Evolutionary conservation across 2,113 vertebrate genomes (phyloP), one percentile per base, ranked within the genome.

Genomic region (Perognathus longimembris): DNA sequence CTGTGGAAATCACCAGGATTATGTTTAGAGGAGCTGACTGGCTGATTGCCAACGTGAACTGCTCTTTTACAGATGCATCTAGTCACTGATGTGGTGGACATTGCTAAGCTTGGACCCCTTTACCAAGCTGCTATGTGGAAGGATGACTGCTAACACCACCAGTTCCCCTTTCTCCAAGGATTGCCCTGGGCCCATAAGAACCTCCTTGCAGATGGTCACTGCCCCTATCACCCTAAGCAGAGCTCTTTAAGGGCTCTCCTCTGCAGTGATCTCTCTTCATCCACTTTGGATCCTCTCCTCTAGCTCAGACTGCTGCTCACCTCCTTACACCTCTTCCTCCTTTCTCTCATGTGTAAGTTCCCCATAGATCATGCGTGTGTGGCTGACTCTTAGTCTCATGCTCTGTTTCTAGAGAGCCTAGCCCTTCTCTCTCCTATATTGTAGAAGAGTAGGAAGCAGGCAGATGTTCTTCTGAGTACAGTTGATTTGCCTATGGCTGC

Each of bases 31-130:
- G 61, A 66, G 40, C 3, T 40, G 1, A 40, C 17, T 88, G 0
- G 0, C 54, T 0, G 0, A 77, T 40, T 93, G 91, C 38, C 73
- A 88, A 42, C 32, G 77, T 50, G 74, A 92, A 67, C 70, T 85
- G 70, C 38, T 75, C 85, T 78, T 75, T 73, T 73, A 85, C 57
- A 94, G 81, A 73, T 63, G 26, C 50, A 32, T 57, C 28, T 18
- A 38, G 71, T 6, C 74, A 36, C 86, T 93, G 54, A 15, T 42
- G n/a, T 34, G 40, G 42, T 21, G 61, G 66, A 61, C 63, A 34
- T 14, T 63, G 59, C 7, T 75, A 42, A 75, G 71, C 14, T 24
- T 59, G 9, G 20, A 24, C 45, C 17, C 77, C 20, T 81, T 30
- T 26, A 6, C 61, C 7, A 26, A 38, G 42, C 14, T n/a, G 71